Percentiles rank a stretch among this genome's conserved stretches.
Evolutionary conservation across 1,140 invertebrate genomes (phyloP).

Genomic region (Neotoxoptera formosana): DNA sequence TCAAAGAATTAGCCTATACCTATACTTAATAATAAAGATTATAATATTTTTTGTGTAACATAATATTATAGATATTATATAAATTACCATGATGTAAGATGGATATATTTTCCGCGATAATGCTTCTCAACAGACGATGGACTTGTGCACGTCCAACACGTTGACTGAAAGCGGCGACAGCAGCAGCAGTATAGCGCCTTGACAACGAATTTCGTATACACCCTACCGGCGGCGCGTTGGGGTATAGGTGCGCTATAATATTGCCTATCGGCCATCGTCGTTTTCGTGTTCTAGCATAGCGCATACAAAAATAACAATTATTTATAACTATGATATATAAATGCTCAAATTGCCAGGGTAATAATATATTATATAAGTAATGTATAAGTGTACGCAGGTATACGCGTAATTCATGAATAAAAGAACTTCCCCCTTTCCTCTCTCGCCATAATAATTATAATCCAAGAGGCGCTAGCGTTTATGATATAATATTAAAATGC

Average conservation of each 20-base stretch:
- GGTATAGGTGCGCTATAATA: not conserved
- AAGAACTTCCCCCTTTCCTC: not conserved
- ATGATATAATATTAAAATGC: not conserved
- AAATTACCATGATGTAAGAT: conserved; percentile 24
- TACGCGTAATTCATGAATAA: not conserved
- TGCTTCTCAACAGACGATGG: conserved; percentile 6
- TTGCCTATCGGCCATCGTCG: not conserved
- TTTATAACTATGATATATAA: not conserved
- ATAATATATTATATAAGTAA: too few relatives aligned
- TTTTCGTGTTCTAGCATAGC: not conserved
- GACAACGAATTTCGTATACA: not conserved
- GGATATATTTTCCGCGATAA: not conserved
- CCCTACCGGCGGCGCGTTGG: not conserved
- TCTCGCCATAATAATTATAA: not conserved
- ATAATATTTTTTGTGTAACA: not conserved
- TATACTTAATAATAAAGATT: not conserved
- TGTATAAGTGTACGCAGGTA: not conserved
- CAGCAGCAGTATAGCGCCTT: not conserved
- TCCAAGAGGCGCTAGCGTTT: not conserved
- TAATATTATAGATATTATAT: not conserved
- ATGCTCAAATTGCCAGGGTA: not conserved
- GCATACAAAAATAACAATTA: not conserved
- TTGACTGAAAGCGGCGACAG: conserved; percentile 28
- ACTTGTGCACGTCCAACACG: conserved; percentile 25
- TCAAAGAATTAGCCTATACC: not conserved